A percentile compares a stretch with the other conserved stretches of the same genome.
phyloP scores from a whole-genome alignment of 2,113 vertebrate genomes.

The Saguinus midas region DNA sequence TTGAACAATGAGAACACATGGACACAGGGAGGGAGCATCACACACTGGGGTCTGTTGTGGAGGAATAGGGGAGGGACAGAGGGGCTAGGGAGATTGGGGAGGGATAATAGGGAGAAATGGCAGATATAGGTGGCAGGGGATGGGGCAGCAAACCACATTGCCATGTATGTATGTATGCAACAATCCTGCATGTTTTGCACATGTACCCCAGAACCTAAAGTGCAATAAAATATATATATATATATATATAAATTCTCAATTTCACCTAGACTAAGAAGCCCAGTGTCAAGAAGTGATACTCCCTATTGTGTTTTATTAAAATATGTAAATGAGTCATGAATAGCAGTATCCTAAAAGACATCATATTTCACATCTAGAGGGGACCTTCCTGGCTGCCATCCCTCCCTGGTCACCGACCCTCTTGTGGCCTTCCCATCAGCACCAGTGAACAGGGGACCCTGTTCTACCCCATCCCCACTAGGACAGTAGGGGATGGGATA shows the following conservation, averaged over 20 bases:
- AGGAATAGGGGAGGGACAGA: no score
- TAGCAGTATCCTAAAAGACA: background rate
- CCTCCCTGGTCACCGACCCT: background rate
- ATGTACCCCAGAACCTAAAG: no score
- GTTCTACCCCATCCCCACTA: background rate
- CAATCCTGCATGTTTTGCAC: no score
- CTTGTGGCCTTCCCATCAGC: fast-evolving
- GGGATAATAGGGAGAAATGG: no score
- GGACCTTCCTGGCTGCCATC: background rate
- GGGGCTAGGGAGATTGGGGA: no score
- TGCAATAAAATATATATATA: no score
- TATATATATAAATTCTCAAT: background rate
- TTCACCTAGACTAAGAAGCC: background rate
- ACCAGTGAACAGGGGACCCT: background rate
- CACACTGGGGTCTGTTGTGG: no score
- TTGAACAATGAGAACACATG: no score
- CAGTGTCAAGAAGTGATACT: background rate
- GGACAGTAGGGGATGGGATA: background rate
- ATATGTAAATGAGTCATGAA: background rate
- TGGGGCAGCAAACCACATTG: no score
- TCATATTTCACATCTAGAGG: background rate
- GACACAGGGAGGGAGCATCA: no score
- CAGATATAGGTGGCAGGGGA: no score
- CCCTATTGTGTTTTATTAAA: background rate
- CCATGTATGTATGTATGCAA: no score